Conservation (phyloP, 2,888 invertebrate species). For the Coelogynopora nodosa region DNA sequence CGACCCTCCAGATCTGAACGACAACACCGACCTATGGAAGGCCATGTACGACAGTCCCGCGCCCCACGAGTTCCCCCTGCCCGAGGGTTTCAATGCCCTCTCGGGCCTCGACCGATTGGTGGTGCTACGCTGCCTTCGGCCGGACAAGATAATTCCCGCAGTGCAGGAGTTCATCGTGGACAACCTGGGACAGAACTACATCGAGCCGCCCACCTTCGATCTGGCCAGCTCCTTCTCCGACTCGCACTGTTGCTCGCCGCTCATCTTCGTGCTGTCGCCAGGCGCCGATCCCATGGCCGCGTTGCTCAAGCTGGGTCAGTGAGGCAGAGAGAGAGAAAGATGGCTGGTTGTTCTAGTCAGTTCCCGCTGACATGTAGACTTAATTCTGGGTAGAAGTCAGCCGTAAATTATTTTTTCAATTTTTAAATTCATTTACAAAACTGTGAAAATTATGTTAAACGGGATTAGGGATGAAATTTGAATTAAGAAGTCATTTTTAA, state of each 20-base stretch:
- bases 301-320: slow-evolving; percentile 62
- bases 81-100: slow-evolving; percentile 69
- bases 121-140: slow-evolving; percentile 75
- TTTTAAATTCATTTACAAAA: no score
- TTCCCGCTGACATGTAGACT: no score
- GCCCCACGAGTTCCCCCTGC: slow-evolving; percentile 69
- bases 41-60: slow-evolving; percentile 73
- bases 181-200: slow-evolving; percentile 61
- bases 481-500: no score
- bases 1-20: neutral
- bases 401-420: no score
- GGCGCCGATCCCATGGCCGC: slow-evolving; percentile 64
- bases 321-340: no score
- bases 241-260: slow-evolving; percentile 62
- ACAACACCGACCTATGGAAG: slow-evolving; percentile 68
- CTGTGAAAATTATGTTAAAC: no score
- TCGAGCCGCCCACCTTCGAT: slow-evolving; percentile 64
- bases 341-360: no score
- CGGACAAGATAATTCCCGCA: slow-evolving; percentile 84
- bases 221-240: slow-evolving; percentile 63
- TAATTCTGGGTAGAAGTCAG: no score
- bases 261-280: slow-evolving; percentile 63
- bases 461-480: no score
- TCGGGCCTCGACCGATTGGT: slow-evolving; percentile 66
- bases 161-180: slow-evolving; percentile 64